These are phyloP conservation scores for Epinotia brunnichana DNA, from an alignment of 2,888 invertebrate species.

Conservation along the genomic window DNA sequence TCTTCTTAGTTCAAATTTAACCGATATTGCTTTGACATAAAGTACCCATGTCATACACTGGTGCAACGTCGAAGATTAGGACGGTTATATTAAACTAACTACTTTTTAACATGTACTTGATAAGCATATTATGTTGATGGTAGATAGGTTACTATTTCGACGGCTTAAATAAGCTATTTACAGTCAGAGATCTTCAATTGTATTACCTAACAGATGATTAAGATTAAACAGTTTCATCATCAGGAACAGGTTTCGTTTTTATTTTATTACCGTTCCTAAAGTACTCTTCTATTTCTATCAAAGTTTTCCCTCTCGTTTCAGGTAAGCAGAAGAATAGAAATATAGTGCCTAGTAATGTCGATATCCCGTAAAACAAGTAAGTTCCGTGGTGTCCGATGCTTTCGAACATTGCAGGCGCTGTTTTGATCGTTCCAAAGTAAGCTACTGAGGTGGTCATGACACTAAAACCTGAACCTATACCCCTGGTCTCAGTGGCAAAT, in stretches of 20 bases:
- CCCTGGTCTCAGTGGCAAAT: constrained; percentile 86
- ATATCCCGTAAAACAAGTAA: constrained; percentile 85
- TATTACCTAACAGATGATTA: background rate
- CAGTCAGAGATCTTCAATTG: constrained; percentile 38
- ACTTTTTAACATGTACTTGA: background rate
- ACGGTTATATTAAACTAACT: background rate
- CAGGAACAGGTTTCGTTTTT: constrained; percentile 20
- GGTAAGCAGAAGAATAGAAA: constrained; percentile 85
- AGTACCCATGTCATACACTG: too few relatives aligned
- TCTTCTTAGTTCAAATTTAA: too few relatives aligned
- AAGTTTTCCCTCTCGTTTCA: constrained; percentile 87
- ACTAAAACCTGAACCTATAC: constrained; percentile 87
- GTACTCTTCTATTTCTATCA: constrained; percentile 84
- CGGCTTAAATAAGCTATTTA: constrained; percentile 18
- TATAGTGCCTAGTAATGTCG: constrained; percentile 84
- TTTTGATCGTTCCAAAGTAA: constrained; percentile 87
- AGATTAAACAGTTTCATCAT: constrained; percentile 12
- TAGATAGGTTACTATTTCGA: constrained; percentile 1
- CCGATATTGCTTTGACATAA: too few relatives aligned
- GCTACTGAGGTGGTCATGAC: constrained; percentile 87
- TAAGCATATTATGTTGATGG: background rate
- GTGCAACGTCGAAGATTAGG: too few relatives aligned
- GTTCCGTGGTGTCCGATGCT: constrained; percentile 83
- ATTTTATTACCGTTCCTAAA: constrained; percentile 53
- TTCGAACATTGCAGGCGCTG: constrained; percentile 85